Base-by-base conservation (phyloP, 2,797 vertebrate genomes). In the Spea hammondii region DNA sequence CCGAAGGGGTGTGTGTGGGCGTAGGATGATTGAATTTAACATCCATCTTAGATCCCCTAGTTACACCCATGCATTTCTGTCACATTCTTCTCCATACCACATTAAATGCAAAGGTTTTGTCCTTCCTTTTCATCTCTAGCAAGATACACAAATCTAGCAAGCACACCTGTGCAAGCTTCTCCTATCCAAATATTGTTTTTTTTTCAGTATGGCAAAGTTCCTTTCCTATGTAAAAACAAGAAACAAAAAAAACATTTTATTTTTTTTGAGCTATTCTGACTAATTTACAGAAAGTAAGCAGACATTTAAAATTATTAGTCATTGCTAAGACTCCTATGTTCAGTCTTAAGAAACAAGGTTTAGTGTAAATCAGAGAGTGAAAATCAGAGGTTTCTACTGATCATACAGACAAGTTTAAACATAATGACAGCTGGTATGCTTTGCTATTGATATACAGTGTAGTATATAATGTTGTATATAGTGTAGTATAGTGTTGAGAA, bases 71-170 rank as follows among this genome's bases (percentile, higher is more conserved):
- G 67, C 49, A 82, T 76, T 82, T 74, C 75, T 69, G 70, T 78
- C 75, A 76, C 80, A 82, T 82, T 82, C 80, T 82, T 82, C 54
- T 74, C 74, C 70, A 69, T 78, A 72, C 70, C 51, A 65, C 75
- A 78, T 77, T 77, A 70, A 82, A 65, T 77, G 70, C 70, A 70
- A 78, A 70, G 70, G 75, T 82, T 82, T 82, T 74, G 70, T 77
- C 65, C 78, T 69, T 82, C 80, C 80, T 82, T 82, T 82, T 82
- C 80, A 82, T 82, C 80, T 78, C 55, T 73, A 46, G 80, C 75
- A 73, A 82, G 80, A 82, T 82, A 82, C 80, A 82, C 80, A 82
- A 78, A 82, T 77, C 80, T 78, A 67, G 80, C 70, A 82, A 82
- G 80, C 80, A 82, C 80, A 82, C 80, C 80, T 82, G 80, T 82